Percentiles rank a stretch among this genome's conserved stretches.
These are phyloP conservation scores for Volucella bombylans DNA, from an alignment of 2,888 invertebrate genomes.

Conservation along the genomic window DNA sequence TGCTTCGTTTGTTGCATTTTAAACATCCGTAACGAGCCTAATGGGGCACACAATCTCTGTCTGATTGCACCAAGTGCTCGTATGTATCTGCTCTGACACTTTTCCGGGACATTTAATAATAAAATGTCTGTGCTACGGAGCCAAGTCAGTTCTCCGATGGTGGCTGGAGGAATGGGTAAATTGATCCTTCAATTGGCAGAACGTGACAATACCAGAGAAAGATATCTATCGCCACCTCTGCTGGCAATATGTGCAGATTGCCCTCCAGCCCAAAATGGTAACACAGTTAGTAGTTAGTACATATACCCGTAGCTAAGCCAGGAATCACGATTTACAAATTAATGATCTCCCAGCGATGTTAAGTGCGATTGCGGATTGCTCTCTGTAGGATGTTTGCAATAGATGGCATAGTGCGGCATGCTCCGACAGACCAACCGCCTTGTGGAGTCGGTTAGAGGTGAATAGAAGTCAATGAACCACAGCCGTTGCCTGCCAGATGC, in stretches of 20 bases:
- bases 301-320: conserved; percentile 15
- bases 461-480: conserved; percentile 67
- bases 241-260: conserved; percentile 60
- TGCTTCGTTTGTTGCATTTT: conserved; percentile 54
- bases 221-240: conserved; percentile 69
- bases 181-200: conserved; percentile 73
- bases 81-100: conserved; percentile 47
- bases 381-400: conserved; percentile 33
- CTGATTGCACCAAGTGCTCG: background rate
- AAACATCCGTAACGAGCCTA: conserved; percentile 58
- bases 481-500: conserved; percentile 29
- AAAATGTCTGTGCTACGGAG: conserved; percentile 27
- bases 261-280: conserved; percentile 67
- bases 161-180: conserved; percentile 46
- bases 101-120: conserved; percentile 48
- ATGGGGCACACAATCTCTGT: conserved; percentile 56
- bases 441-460: conserved; percentile 55
- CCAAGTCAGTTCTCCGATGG: background rate
- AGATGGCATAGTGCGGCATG: conserved; percentile 33
- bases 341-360: conserved; percentile 69
- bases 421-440: background rate
- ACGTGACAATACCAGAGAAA: conserved; percentile 68
- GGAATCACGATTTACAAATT: conserved; percentile 74
- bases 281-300: conserved; percentile 61
- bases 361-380: conserved; percentile 59